Percentiles rank a stretch among this genome's conserved stretches.
Conservation (phyloP, 2,797 vertebrate species). For the Strix occidentalis region DNA sequence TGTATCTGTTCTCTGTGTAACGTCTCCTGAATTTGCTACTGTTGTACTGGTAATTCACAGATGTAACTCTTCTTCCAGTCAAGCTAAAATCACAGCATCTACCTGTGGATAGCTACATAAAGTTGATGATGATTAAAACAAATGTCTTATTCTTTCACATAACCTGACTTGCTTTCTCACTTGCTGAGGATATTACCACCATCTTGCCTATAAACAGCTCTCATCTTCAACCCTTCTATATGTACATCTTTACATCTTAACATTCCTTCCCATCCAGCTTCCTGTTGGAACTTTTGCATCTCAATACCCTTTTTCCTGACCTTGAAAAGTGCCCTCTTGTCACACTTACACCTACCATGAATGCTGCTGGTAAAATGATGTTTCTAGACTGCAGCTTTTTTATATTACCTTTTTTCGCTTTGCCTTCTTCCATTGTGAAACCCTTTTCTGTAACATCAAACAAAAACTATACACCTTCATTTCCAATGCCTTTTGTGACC, state of each 20-base stretch:
- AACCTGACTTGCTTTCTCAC: neutral
- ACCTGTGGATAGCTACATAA: neutral
- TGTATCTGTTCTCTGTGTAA: neutral
- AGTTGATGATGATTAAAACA: neutral
- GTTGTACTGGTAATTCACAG: neutral
- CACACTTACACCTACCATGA: neutral
- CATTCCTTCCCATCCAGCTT: neutral
- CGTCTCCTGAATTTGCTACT: neutral
- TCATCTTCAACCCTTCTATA: neutral
- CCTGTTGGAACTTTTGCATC: neutral
- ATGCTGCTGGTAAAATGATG: neutral
- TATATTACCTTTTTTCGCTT: neutral
- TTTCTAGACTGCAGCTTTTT: neutral
- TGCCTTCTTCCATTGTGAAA: neutral
- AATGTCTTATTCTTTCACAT: neutral
- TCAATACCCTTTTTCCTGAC: neutral
- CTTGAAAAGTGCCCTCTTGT: neutral
- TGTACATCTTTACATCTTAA: neutral
- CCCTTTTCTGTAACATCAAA: neutral
- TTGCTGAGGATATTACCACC: neutral
- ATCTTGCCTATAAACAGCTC: neutral
- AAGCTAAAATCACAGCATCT: neutral
- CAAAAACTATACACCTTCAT: neutral
- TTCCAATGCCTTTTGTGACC: constrained; percentile 3
- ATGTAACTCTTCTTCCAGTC: neutral